Evolutionary conservation across 2,888 invertebrate species (phyloP), one percentile per base, ranked within the genome.

Genomic region (Archips xylosteana): DNA sequence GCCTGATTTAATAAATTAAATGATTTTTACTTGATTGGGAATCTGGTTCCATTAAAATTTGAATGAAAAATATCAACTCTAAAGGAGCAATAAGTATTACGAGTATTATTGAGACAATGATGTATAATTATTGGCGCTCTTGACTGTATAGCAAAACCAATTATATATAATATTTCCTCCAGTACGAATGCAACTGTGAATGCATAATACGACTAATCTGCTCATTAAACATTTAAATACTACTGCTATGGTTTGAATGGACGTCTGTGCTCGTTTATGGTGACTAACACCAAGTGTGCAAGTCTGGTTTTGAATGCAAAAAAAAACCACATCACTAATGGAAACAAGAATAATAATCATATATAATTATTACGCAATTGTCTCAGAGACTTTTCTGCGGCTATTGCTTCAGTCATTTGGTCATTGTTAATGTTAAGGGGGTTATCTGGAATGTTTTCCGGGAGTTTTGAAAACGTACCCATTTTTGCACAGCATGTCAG

Each of bases 201-300:
- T 54, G 15, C 51, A 54, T 5, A 49, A 54, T 54, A 54, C 2
- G 15, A 54, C 51, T 15, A 54, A 49, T 49, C 51, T 54, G 57
- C 57, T 32, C 32, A 57, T 57, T 57, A 57, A 32, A 57, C 57
- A 10, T 57, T 23, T 57, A 32, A 57, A 32, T 57, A 32, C 57
- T 15, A 23, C 23, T 54, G 9, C 9, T 23, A 57, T 32, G 32
- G 57, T 32, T 32, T 57, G 57, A 57, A 32, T 57, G 32, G 32
- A 12, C 57, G 57, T 57, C n/a, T 32, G 32, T 57, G 3, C n/a
- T 49, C n/a, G 49, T 57, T 32, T 57, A 4, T 57, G 12, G 57
- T 57, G 57, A 57, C 12, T 32, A 12, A 57, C 32, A 3, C 32
- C n/a, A 3, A 57, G 57, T 32, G 32, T 12, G n/a, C 3, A 12